Evolutionary conservation across 2,797 vertebrate genomes (phyloP), one percentile per base, ranked within the genome.

Genomic region (Cetoscarus ocellatus): DNA sequence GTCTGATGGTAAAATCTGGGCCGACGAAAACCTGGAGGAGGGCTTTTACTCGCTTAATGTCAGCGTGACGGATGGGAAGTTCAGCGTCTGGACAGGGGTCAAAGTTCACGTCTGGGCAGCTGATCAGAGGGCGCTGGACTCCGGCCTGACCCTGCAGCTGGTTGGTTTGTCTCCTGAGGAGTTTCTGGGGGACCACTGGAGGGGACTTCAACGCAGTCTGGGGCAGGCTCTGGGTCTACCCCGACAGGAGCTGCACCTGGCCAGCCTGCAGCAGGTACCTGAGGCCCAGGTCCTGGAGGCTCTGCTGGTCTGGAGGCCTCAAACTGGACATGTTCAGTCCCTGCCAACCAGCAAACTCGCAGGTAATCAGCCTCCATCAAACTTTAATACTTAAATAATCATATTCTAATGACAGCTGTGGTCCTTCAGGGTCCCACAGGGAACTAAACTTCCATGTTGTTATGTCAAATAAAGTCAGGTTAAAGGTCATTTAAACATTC

Each of bases 101-200:
- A 95, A 92, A 0, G 52, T 98, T 68, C 95, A 96, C 0, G 93
- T 99, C 71, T 97, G 96, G 96, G 93, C 92, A 0, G 94, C 95
- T 8, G 89, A 90, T 0, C 95, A 92, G 81, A 91, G 91, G 61
- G 90, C 81, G 0, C 85, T 97, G 79, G 96, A 96, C 86, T 94
- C 88, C 1, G 96, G 96, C 0, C 52, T 99, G 84, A 95, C 96
- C 56, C 83, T 99, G 72, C 95, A 94, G 44, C 92, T 99, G 79
- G 81, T 40, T 0, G 93, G 94, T 39, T 75, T 97, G 63, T 93
- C 95, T 0, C 95, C 97, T 0, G 97, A 98, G 87, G 97, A 97
- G 85, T 98, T 99, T 47, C 95, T 99, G 60, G 95, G 95, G 0
- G 96, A 98, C 75, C 95, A 99, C 18, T 99, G 98, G 98, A 93